These are phyloP conservation scores for Dasysyrphus tricinctus DNA, from an alignment of 2,888 invertebrate genomes.

Conservation along the genomic window DNA sequence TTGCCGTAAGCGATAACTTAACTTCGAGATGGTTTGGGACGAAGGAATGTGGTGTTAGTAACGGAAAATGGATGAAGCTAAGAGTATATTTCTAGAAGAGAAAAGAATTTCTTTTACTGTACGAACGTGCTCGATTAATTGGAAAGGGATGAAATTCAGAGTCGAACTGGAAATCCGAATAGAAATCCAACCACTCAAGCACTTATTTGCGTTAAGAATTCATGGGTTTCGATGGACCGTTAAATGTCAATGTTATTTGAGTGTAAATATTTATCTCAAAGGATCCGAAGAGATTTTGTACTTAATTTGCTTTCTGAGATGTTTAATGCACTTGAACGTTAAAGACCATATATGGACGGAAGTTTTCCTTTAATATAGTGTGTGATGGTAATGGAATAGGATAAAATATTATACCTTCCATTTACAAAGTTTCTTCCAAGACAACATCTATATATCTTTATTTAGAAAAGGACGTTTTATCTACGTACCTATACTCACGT, in stretches of 20 bases:
- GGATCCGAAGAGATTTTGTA: slow-evolving; percentile 16
- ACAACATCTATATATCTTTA: neutral
- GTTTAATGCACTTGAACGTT: neutral
- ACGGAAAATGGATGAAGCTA: neutral
- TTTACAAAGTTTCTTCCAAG: neutral
- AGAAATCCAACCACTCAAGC: slow-evolving; percentile 30
- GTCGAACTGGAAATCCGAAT: slow-evolving; percentile 21
- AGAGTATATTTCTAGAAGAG: neutral
- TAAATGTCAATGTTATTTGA: slow-evolving; percentile 45
- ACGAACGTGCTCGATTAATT: slow-evolving; percentile 57
- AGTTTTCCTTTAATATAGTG: neutral
- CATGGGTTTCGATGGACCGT: slow-evolving; percentile 47
- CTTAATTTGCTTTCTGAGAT: slow-evolving; percentile 2
- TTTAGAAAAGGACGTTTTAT: too few relatives aligned
- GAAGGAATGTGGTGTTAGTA: neutral
- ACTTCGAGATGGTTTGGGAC: neutral
- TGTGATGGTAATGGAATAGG: neutral
- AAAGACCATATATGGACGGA: neutral
- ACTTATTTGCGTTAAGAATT: slow-evolving; percentile 43
- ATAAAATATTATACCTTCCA: neutral
- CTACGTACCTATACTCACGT: too few relatives aligned
- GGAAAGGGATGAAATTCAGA: slow-evolving; percentile 33
- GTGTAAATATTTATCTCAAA: slow-evolving; percentile 24
- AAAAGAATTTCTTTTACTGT: neutral
- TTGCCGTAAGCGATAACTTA: slow-evolving; percentile 51